Evolutionary conservation across 2,888 invertebrate species (phyloP), one percentile per base, ranked within the genome.

Genomic region (Leucoma salicis): DNA sequence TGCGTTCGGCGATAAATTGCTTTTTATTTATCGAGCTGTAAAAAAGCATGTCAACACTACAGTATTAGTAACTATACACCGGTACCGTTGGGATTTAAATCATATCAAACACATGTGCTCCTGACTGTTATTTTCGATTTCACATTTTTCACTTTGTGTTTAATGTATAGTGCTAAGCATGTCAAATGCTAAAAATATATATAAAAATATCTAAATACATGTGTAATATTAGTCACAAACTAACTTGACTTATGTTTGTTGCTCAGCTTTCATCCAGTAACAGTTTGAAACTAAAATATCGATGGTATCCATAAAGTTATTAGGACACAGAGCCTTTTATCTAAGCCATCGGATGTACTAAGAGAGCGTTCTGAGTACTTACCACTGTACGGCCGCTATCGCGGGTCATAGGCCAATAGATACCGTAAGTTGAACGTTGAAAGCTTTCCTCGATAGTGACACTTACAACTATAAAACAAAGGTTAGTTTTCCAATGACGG

Each of bases 1-100:
- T 78, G 69, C 70, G 72, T 80, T 79, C 72, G 74, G 67, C 78
- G 82, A 82, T 80, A 82, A 82, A 81, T 87, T 84, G 78, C 69
- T 77, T 76, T 75, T 75, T 76, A 71, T 77, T 76, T 64, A 67
- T 64, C 67, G 40, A 43, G 36, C 53, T 42, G 49, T 54, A 43
- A 46, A 75, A 70, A 74, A 72, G 68, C 65, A 68, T 78, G 80
- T 82, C 78, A 78, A 78, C 82, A 73, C 45, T 53, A 52, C 57
- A 48, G 56, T 60, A 52, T 61, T 60, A 60, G 47, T 48, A 42
- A 32, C 11, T 27, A 29, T 21, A 12, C 34, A 37, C 33, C 33
- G 45, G 45, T 31, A 43, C 28, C 36, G 21, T 11, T 12, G 29
- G 5, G 29, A 29, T 29, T 29, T 13, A 29, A 29, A 29, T 13